phyloP scores from a whole-genome alignment of 2,888 invertebrate genomes.

The Hirtodrosophila confusa region DNA sequence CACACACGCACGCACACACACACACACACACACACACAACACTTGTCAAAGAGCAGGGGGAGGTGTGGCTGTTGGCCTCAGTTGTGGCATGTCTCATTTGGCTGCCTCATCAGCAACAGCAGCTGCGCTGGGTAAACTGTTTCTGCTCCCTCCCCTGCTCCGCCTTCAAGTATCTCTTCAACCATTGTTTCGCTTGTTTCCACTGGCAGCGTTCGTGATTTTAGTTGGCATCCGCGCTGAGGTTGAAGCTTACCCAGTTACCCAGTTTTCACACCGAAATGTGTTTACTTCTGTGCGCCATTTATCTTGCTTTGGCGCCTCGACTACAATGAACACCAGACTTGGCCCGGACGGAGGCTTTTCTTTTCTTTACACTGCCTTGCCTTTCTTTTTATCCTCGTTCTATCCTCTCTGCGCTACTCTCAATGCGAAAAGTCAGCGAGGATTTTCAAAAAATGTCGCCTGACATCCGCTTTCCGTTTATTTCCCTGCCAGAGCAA shows the following conservation, averaged over 20 bases:
- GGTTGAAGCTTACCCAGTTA: slow-evolving; percentile 31
- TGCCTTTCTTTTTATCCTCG: slow-evolving; percentile 15
- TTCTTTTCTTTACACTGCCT: slow-evolving; percentile 7
- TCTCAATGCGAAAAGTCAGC: slow-evolving; percentile 42
- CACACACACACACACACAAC: slow-evolving; percentile 11
- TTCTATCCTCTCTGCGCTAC: slow-evolving; percentile 15
- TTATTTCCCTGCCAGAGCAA: slow-evolving; percentile 15
- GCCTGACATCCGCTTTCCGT: slow-evolving; percentile 17
- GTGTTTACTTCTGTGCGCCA: slow-evolving; percentile 75
- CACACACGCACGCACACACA: slow-evolving; percentile 1
- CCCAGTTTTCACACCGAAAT: slow-evolving; percentile 64
- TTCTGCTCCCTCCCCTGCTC: too few relatives aligned
- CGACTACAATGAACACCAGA: slow-evolving; percentile 56
- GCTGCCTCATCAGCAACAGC: slow-evolving; percentile 37
- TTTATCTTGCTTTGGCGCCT: slow-evolving; percentile 76
- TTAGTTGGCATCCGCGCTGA: slow-evolving; percentile 37
- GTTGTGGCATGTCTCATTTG: slow-evolving; percentile 28
- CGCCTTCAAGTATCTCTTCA: background rate
- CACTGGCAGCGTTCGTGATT: slow-evolving; percentile 44
- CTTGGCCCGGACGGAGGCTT: slow-evolving; percentile 26
- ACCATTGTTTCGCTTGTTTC: slow-evolving; percentile 57
- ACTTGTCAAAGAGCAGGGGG: slow-evolving; percentile 13
- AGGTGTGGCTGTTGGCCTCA: background rate
- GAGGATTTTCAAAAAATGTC: slow-evolving; percentile 14
- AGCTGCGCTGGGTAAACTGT: slow-evolving; percentile 9